A percentile compares a stretch with the other conserved stretches of the same genome.
These are phyloP conservation scores for Datnioides undecimradiatus DNA, from an alignment of 2,113 vertebrate genomes.

Conservation along the genomic window DNA sequence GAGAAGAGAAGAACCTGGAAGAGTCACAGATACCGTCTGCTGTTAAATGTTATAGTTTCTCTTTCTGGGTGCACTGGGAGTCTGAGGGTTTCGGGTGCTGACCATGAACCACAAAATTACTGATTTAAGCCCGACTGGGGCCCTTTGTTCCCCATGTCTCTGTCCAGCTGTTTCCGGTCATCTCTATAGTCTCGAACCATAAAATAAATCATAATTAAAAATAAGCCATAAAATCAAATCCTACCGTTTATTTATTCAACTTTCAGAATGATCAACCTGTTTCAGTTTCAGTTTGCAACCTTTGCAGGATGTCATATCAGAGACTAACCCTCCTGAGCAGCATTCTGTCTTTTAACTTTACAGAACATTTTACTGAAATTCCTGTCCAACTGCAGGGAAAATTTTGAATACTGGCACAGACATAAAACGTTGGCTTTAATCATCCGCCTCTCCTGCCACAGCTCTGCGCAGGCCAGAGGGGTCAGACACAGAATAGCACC, in stretches of 20 bases:
- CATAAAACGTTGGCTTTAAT: not conserved
- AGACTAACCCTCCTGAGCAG: not conserved
- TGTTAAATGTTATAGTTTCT: not conserved
- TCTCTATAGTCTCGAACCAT: not conserved
- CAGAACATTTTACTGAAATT: not conserved
- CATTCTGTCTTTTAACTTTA: not conserved
- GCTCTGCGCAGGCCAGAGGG: not conserved
- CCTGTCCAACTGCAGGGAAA: not conserved
- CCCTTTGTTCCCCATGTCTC: not conserved
- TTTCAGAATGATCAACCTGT: not conserved
- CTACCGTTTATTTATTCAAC: not conserved
- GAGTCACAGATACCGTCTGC: not conserved
- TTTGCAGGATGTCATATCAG: not conserved
- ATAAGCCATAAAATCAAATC: not conserved
- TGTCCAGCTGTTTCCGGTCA: not conserved
- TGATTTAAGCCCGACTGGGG: not conserved
- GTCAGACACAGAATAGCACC: not conserved
- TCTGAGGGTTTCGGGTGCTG: not conserved
- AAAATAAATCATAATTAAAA: not conserved
- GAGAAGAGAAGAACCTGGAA: not conserved
- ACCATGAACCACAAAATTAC: not conserved
- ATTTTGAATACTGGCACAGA: slow-evolving; percentile 22
- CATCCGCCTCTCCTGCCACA: not conserved
- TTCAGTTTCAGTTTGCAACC: not conserved
- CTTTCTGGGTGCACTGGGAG: not conserved